Conservation (phyloP, 2,113 vertebrate genomes). For the Mustela nigripes region DNA sequence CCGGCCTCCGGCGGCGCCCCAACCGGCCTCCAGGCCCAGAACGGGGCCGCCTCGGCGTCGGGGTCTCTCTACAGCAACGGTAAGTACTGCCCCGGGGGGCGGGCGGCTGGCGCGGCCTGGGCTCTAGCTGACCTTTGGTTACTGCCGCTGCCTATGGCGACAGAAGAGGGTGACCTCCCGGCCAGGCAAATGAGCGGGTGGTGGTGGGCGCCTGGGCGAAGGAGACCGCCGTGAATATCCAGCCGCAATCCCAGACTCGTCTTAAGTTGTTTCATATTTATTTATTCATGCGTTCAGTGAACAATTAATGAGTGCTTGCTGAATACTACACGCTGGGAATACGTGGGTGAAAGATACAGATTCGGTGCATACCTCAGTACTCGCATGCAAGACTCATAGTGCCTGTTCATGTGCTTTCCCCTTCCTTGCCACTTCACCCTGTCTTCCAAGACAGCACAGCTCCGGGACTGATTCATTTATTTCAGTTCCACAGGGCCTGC, state of each 20-base stretch:
- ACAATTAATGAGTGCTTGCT: background rate
- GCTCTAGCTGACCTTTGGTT: background rate
- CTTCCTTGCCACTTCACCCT: background rate
- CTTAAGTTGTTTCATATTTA: background rate
- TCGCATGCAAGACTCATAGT: background rate
- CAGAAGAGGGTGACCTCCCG: background rate
- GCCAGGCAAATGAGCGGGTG: background rate
- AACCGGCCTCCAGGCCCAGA: conserved; percentile 87
- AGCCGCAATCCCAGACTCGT: background rate
- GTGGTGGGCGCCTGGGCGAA: background rate
- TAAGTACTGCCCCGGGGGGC: conserved; percentile 83
- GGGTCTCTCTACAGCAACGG: conserved; percentile 92
- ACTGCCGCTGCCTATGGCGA: background rate
- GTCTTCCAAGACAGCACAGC: background rate
- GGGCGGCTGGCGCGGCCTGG: background rate
- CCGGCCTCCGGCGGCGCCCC: conserved; percentile 68
- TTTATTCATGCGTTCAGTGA: background rate
- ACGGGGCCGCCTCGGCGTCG: conserved; percentile 86
- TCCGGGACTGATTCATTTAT: background rate
- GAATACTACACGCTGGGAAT: background rate
- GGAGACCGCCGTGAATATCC: background rate
- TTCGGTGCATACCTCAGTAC: background rate
- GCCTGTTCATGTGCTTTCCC: background rate
- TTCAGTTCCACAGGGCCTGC: background rate
- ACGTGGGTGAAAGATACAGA: background rate